Conservation (phyloP, 2,888 invertebrate genomes). For the Oligia fasciuncula region DNA sequence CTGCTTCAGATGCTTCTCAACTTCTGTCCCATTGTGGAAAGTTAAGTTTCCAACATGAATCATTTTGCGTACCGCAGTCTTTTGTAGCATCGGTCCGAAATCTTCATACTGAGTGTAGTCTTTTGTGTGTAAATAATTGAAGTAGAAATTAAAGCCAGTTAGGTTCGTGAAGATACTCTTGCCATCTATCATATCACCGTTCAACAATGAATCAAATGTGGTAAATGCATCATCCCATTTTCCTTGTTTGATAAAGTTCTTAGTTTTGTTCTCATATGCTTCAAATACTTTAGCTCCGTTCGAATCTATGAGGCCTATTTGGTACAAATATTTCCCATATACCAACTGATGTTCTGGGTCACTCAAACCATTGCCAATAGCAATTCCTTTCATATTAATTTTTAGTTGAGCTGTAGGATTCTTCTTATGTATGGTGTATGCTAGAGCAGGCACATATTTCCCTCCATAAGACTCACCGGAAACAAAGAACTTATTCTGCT, state of each 20-base stretch:
- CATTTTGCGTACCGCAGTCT: conserved; percentile 91
- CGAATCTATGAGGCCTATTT: conserved; percentile 92
- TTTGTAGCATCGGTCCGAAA: conserved; percentile 92
- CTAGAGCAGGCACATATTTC: conserved; percentile 93
- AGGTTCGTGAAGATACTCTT: conserved; percentile 92
- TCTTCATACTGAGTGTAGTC: conserved; percentile 88
- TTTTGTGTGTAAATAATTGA: conserved; percentile 92
- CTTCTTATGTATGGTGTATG: conserved; percentile 92
- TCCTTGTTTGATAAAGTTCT: conserved; percentile 90
- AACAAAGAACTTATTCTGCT: conserved; percentile 94
- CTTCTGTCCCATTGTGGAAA: conserved; percentile 91
- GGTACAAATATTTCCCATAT: conserved; percentile 95
- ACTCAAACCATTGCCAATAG: conserved; percentile 95
- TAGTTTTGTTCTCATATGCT: conserved; percentile 90
- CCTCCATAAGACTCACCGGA: conserved; percentile 98
- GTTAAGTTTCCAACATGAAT: conserved; percentile 96
- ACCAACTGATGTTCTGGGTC: conserved; percentile 94
- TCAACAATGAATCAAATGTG: conserved; percentile 92
- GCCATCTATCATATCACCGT: conserved; percentile 91
- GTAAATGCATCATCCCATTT: conserved; percentile 93
- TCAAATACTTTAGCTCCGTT: conserved; percentile 91
- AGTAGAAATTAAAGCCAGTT: conserved; percentile 94
- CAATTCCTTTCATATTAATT: conserved; percentile 93
- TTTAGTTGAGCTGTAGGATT: conserved; percentile 91
- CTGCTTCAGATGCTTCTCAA: conserved; percentile 92